Conservation (phyloP, 2,113 vertebrate genomes). For the Speoplatyrhinus poulsoni region DNA sequence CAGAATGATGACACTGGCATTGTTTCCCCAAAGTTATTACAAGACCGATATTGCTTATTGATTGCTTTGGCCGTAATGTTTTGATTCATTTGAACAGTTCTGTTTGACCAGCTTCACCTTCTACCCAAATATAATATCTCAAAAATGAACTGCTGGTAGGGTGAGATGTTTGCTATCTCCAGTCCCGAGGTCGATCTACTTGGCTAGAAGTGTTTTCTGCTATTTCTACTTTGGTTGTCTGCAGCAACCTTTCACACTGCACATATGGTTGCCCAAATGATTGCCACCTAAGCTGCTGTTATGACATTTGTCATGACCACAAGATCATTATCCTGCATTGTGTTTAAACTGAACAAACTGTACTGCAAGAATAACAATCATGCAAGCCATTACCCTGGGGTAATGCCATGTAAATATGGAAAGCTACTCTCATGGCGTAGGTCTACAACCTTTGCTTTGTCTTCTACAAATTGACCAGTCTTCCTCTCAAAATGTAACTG, state of each 20-base stretch:
- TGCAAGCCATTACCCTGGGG: neutral
- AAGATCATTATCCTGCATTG: slow-evolving; percentile 29
- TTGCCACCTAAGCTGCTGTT: slow-evolving; percentile 34
- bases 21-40: neutral
- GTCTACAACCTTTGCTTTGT: too few species aligned
- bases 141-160: neutral
- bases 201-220: slow-evolving; percentile 21
- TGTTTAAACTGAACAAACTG: slow-evolving; percentile 8
- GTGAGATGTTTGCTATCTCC: slow-evolving; percentile 11
- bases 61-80: neutral
- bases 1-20: neutral
- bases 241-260: slow-evolving; percentile 14
- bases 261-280: neutral
- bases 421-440: too few species aligned
- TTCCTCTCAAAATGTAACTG: too few species aligned
- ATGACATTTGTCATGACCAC: slow-evolving; percentile 36
- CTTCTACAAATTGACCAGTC: too few species aligned
- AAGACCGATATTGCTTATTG: neutral
- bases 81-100: neutral
- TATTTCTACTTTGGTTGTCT: slow-evolving; percentile 30
- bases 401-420: neutral
- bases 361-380: slow-evolving; percentile 3
- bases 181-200: slow-evolving; percentile 29
- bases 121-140: neutral
- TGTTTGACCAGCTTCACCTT: neutral